These are phyloP conservation scores for Pteruthius melanotis DNA, from an alignment of 2,113 vertebrate species.

Conservation along the genomic window DNA sequence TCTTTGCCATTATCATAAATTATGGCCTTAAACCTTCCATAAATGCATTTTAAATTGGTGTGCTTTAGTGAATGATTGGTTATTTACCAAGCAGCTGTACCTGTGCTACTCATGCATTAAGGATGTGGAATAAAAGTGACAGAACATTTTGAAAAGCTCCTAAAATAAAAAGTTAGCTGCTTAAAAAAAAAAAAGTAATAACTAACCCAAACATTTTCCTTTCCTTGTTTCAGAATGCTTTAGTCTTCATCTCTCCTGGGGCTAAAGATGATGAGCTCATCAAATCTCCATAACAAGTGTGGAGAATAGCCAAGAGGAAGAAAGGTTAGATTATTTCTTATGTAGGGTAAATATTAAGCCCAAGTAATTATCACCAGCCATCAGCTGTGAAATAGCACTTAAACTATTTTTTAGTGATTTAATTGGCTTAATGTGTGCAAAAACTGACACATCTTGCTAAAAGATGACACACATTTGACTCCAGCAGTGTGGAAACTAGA, in stretches of 20 bases:
- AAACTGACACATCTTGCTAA: not conserved
- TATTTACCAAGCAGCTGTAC: constrained; percentile 66
- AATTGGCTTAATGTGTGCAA: constrained; percentile 49
- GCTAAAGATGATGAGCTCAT: constrained; percentile 26
- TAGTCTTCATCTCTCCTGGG: not conserved
- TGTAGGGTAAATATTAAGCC: constrained; percentile 45
- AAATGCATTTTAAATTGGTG: constrained; percentile 68
- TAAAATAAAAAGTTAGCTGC: not conserved
- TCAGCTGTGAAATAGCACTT: constrained; percentile 50
- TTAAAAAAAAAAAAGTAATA: not conserved
- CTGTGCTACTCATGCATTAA: constrained; percentile 46
- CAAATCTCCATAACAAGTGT: constrained; percentile 8
- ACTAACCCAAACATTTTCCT: not conserved
- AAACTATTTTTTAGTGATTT: constrained; percentile 28
- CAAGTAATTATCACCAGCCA: constrained; percentile 40
- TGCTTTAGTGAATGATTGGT: constrained; percentile 66
- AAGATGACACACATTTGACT: constrained; percentile 24
- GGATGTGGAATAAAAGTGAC: constrained; percentile 42
- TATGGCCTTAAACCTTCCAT: constrained; percentile 61
- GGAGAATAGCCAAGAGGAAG: constrained; percentile 25
- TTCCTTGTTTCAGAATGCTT: constrained; percentile 1
- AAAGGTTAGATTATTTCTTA: constrained; percentile 39
- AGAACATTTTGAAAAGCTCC: constrained; percentile 14
- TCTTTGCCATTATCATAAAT: constrained; percentile 69
- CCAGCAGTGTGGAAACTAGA: not conserved